Percentiles rank a stretch among this genome's conserved stretches.
These are phyloP conservation scores for Chaetura pelagica DNA, from an alignment of 2,113 vertebrate genomes.

Conservation along the genomic window DNA sequence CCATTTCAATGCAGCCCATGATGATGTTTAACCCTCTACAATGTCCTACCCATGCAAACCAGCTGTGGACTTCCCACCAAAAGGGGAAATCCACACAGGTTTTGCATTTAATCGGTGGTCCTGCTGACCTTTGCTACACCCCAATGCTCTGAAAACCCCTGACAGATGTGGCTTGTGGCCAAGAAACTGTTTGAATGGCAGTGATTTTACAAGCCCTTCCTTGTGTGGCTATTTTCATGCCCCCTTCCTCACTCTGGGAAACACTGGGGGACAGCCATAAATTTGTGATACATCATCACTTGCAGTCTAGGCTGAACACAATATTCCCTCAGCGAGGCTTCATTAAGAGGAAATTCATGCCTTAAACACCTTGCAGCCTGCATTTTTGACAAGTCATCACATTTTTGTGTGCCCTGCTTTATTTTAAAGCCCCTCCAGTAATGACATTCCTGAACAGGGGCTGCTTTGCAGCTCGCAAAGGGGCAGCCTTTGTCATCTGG, in stretches of 20 bases:
- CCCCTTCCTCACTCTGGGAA: constrained; percentile 31
- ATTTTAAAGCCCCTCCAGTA: constrained; percentile 40
- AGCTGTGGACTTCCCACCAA: neutral
- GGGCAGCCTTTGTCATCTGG: neutral
- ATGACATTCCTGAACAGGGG: constrained; percentile 22
- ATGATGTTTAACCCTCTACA: neutral
- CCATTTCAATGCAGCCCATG: neutral
- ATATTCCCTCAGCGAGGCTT: constrained; percentile 54
- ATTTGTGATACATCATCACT: constrained; percentile 50
- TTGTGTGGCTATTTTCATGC: constrained; percentile 13
- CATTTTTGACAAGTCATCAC: constrained; percentile 55
- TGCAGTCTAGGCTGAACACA: neutral
- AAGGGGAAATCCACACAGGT: neutral
- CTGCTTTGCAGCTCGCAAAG: neutral
- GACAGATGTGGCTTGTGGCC: neutral
- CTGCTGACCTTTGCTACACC: neutral
- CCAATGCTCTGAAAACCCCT: neutral
- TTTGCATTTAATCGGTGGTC: neutral
- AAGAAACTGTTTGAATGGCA: neutral
- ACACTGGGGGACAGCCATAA: constrained; percentile 44
- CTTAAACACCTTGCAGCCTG: constrained; percentile 69
- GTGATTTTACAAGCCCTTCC: constrained; percentile 19
- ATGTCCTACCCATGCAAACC: neutral
- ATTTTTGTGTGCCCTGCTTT: constrained; percentile 64
- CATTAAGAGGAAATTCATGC: constrained; percentile 67